A percentile compares a stretch with the other conserved stretches of the same genome.
phyloP scores from a whole-genome alignment of 2,797 vertebrate genomes.

The Ceryle rudis region DNA sequence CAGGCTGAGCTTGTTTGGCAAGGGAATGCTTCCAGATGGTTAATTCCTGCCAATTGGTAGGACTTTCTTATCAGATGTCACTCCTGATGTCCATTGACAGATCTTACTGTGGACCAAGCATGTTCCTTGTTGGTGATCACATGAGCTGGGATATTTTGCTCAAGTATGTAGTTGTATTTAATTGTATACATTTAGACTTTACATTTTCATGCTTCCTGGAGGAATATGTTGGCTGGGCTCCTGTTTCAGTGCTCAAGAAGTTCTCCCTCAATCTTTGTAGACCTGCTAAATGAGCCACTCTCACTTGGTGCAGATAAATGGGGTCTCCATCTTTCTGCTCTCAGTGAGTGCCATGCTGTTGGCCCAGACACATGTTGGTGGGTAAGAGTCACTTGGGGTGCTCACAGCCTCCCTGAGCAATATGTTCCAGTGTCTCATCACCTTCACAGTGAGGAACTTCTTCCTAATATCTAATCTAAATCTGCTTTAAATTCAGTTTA shows the following conservation, averaged over 20 bases:
- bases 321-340: neutral
- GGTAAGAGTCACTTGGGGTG: neutral
- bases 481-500: no score
- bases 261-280: neutral
- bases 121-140: neutral
- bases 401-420: no score
- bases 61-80: neutral
- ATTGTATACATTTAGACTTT: neutral
- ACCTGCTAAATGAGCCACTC: neutral
- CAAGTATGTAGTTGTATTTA: neutral
- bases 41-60: neutral
- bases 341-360: fast-evolving
- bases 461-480: no score
- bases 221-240: neutral
- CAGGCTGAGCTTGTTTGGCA: neutral
- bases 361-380: neutral
- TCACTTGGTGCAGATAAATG: neutral
- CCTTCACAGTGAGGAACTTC: no score
- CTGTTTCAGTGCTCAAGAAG: neutral
- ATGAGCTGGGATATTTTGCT: neutral
- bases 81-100: neutral
- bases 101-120: neutral
- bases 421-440: no score
- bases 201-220: neutral
- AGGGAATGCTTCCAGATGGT: neutral